These are phyloP conservation scores for Gulo gulo DNA, from an alignment of 2,113 vertebrate genomes.

Conservation along the genomic window DNA sequence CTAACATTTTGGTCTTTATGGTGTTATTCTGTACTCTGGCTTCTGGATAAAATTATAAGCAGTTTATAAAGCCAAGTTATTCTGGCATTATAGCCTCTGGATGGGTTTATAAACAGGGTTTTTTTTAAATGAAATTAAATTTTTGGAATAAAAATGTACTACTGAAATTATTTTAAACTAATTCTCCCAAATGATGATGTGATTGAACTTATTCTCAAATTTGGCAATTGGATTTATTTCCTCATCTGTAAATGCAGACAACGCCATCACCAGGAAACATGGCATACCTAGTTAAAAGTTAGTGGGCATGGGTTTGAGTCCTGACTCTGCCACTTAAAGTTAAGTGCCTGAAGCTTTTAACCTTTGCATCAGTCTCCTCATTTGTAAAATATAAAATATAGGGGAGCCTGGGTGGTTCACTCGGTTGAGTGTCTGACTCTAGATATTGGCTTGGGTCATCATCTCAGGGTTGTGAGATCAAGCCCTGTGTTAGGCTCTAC, in stretches of 20 bases:
- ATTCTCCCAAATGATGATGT: neutral
- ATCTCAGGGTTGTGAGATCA: neutral
- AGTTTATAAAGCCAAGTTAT: neutral
- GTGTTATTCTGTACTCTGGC: neutral
- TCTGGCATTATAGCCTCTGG: neutral
- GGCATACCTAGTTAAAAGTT: neutral
- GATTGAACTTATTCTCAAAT: neutral
- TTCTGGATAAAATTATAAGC: neutral
- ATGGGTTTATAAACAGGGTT: neutral
- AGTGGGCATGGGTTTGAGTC: neutral
- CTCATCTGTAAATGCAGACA: neutral
- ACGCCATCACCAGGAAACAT: neutral
- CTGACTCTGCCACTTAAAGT: neutral
- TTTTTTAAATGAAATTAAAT: neutral
- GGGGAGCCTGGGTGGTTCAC: neutral
- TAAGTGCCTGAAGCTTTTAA: neutral
- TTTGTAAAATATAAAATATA: neutral
- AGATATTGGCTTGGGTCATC: neutral
- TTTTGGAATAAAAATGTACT: neutral
- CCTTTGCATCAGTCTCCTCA: neutral
- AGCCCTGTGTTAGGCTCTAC: neutral
- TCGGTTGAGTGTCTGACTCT: neutral
- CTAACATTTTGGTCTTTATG: neutral
- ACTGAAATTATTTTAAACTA: conserved; percentile 26
- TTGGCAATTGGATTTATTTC: neutral